Percentiles rank a stretch among this genome's conserved stretches.
These are phyloP conservation scores for Amblyopsis hoosieri DNA, from an alignment of 2,797 vertebrate genomes.

Conservation along the genomic window DNA sequence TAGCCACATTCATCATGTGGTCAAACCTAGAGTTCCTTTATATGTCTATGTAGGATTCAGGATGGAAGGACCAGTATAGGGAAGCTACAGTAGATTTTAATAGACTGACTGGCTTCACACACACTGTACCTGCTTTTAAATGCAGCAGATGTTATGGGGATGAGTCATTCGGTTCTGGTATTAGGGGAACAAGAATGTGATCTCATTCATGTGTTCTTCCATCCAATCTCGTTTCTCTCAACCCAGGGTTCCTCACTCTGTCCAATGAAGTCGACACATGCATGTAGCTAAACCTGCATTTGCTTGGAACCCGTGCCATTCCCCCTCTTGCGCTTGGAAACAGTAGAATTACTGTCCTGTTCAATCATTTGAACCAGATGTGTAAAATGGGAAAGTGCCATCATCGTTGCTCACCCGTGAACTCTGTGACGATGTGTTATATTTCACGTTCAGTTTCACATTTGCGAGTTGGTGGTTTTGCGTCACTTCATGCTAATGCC, in stretches of 20 bases:
- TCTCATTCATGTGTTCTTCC: neutral
- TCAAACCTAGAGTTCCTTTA: constrained; percentile 6
- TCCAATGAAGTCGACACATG: constrained; percentile 25
- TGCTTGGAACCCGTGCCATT: constrained; percentile 21
- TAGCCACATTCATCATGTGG: constrained; percentile 26
- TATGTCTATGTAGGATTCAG: constrained; percentile 20
- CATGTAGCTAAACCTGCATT: constrained; percentile 19
- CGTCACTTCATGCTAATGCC: constrained; percentile 36
- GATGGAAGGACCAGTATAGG: constrained; percentile 15
- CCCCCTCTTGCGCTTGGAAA: constrained; percentile 50
- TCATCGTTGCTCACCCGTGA: constrained; percentile 39
- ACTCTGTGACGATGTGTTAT: constrained; percentile 42
- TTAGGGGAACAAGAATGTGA: neutral
- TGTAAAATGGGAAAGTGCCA: constrained; percentile 58
- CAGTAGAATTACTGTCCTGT: constrained; percentile 48
- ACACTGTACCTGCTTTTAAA: neutral
- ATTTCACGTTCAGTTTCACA: constrained; percentile 48
- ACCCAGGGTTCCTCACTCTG: constrained; percentile 14
- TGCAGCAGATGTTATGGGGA: constrained; percentile 14
- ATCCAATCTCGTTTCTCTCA: neutral
- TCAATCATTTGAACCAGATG: constrained; percentile 68
- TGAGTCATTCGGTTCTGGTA: neutral
- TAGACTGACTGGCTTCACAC: no score
- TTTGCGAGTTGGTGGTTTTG: constrained; percentile 35
- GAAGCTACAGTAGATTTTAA: constrained; percentile 8